These are phyloP conservation scores for Eilema sororculum DNA, from an alignment of 2,888 invertebrate species.

Conservation along the genomic window DNA sequence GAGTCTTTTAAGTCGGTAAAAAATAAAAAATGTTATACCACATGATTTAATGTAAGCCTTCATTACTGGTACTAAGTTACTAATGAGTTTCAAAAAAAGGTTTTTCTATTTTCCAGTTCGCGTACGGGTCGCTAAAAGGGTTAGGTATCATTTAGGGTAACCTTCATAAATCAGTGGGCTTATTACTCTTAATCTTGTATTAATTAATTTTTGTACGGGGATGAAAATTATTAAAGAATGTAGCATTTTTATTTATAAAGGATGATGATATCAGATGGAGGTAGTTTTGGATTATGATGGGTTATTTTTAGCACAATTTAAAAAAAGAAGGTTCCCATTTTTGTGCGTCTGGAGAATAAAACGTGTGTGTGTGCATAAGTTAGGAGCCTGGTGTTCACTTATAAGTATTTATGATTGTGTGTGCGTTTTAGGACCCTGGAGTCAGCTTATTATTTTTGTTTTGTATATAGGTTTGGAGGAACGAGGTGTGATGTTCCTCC, in stretches of 20 bases:
- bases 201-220: slow-evolving; percentile 67
- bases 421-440: no score
- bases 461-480: no score
- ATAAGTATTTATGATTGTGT: no score
- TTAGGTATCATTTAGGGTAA: slow-evolving; percentile 55
- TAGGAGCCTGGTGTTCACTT: no score
- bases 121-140: slow-evolving; percentile 53
- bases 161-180: slow-evolving; percentile 63
- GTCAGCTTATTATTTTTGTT: no score
- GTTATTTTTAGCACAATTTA: background rate
- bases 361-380: no score
- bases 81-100: slow-evolving; percentile 36
- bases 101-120: slow-evolving; percentile 24
- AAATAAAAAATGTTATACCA: no score
- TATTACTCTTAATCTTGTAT: slow-evolving; percentile 67
- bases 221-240: slow-evolving; percentile 53
- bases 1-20: no score
- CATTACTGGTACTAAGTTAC: background rate
- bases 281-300: slow-evolving; percentile 23
- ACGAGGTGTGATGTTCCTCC: no score
- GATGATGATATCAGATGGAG: slow-evolving; percentile 22
- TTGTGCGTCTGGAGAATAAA: no score
- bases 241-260: slow-evolving; percentile 26
- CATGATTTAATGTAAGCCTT: slow-evolving; percentile 16
- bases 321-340: background rate